These are phyloP conservation scores for Hypomecis punctinalis DNA, from an alignment of 2,888 invertebrate genomes.

Conservation along the genomic window DNA sequence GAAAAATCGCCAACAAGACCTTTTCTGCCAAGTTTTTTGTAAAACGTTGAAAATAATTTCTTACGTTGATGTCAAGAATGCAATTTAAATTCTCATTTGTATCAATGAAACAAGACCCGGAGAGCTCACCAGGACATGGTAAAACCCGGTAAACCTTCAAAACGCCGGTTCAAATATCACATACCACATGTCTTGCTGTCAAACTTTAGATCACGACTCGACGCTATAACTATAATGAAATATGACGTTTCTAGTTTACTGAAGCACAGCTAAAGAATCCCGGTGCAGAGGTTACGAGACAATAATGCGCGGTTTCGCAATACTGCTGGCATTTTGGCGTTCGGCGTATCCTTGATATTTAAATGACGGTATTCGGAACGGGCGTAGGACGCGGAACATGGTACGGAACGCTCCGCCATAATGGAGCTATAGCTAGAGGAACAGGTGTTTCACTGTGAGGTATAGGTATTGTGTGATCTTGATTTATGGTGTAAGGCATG, in stretches of 20 bases:
- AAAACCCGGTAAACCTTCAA: slow-evolving; percentile 14
- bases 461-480: not conserved
- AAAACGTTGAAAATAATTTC: not conserved
- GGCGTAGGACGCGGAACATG: slow-evolving; percentile 75
- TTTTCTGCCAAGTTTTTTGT: not conserved
- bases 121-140: not conserved
- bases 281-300: slow-evolving; percentile 53
- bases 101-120: not conserved
- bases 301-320: slow-evolving; percentile 69
- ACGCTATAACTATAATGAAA: slow-evolving; percentile 41
- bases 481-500: too few species aligned
- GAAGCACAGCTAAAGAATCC: slow-evolving; percentile 46
- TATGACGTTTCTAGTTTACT: slow-evolving; percentile 50
- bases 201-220: slow-evolving; percentile 47
- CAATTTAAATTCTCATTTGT: not conserved
- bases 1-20: slow-evolving; percentile 7
- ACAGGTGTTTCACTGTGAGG: slow-evolving; percentile 15
- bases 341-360: slow-evolving; percentile 83
- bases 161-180: slow-evolving; percentile 22
- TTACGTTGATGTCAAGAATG: too few species aligned
- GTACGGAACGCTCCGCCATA: slow-evolving; percentile 36
- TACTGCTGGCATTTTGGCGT: slow-evolving; percentile 74
- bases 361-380: slow-evolving; percentile 71
- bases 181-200: slow-evolving; percentile 38
- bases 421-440: slow-evolving; percentile 1